Evolutionary conservation across 1,140 invertebrate genomes (phyloP), one percentile per base, ranked within the genome.

Genomic region (Pollicipes pollicipes): DNA sequence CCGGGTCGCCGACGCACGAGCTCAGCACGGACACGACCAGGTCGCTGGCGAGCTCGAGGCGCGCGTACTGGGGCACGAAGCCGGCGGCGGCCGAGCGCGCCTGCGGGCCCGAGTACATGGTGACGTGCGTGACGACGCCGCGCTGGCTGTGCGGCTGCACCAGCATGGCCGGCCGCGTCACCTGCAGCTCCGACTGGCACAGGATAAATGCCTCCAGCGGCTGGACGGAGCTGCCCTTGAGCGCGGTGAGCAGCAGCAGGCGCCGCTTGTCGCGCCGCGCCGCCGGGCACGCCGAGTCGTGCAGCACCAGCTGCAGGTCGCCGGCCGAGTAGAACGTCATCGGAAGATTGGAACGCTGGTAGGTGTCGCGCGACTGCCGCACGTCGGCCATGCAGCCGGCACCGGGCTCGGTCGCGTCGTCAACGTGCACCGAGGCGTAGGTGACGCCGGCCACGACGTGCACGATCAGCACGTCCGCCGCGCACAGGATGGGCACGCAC

Each of bases 1-100:
- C 17, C 64, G n/a, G 64, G 64, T 66, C 64, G 8, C 64, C 64
- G 27, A 29, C 28, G 64, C 64, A 66, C 28, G 64, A 66, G 27
- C 64, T 66, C 64, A 66, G n/a, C 64, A 66, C 64, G 28, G 64
- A 66, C 64, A 66, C 64, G 28, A 66, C 64, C 3, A 66, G 26
- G 64, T 66, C 28, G n/a, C 28, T 29, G 27, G 64, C 64, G 27
- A 66, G 10, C 27, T 66, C 28, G 10, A 66, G 28, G 10, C 64
- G 16, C 8, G 64, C 64, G 28, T 66, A 66, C 27, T 66, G 64
- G 3, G 64, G 64, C 64, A 66, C 64, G 28, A 66, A 66, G 64
- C 64, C 64, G 17, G n/a, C 3, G 27, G 28, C 3, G 3, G n/a
- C 64, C 8, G 64, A 4, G 28, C 64, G 64, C 27, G 64, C 64